Conservation (phyloP, 2,113 vertebrate species). For the Callionymus lyra region DNA sequence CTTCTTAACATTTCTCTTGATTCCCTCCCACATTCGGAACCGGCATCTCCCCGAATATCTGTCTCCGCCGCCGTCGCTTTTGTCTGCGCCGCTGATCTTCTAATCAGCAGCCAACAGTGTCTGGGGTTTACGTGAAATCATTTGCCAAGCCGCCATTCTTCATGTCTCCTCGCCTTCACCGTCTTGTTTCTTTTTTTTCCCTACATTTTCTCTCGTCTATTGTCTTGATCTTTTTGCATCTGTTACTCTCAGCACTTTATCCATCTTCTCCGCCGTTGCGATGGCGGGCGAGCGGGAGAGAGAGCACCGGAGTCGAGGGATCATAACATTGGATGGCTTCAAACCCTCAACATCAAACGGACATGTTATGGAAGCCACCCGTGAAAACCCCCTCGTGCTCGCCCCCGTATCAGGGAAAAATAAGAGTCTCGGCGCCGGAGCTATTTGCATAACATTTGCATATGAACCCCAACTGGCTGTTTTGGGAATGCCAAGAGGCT, state of each 20-base stretch:
- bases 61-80: slow-evolving; percentile 8
- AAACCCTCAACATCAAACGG: slow-evolving; percentile 28
- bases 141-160: slow-evolving; percentile 8
- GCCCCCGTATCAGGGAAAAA: slow-evolving; percentile 36
- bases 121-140: slow-evolving; percentile 30
- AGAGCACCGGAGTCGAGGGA: slow-evolving; percentile 17
- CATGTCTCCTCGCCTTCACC: slow-evolving; percentile 9
- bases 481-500: slow-evolving; percentile 67
- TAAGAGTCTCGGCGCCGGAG: slow-evolving; percentile 31
- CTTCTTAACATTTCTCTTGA: slow-evolving; percentile 4
- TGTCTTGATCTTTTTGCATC: slow-evolving; percentile 2
- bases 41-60: slow-evolving; percentile 6
- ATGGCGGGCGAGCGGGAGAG: slow-evolving; percentile 5
- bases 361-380: slow-evolving; percentile 23
- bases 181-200: slow-evolving; percentile 3
- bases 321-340: slow-evolving; percentile 20
- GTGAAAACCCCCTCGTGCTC: slow-evolving; percentile 14
- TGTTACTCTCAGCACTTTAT: slow-evolving; percentile 5
- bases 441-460: slow-evolving; percentile 71
- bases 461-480: slow-evolving; percentile 61
- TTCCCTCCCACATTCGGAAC: slow-evolving; percentile 3
- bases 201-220: slow-evolving; percentile 7
- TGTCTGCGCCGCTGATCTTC: slow-evolving; percentile 22
- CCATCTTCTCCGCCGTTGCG: slow-evolving; percentile 8
- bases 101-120: slow-evolving; percentile 24